These are phyloP conservation scores for Ceraclea dissimilis DNA, from an alignment of 2,888 invertebrate species.

Conservation along the genomic window DNA sequence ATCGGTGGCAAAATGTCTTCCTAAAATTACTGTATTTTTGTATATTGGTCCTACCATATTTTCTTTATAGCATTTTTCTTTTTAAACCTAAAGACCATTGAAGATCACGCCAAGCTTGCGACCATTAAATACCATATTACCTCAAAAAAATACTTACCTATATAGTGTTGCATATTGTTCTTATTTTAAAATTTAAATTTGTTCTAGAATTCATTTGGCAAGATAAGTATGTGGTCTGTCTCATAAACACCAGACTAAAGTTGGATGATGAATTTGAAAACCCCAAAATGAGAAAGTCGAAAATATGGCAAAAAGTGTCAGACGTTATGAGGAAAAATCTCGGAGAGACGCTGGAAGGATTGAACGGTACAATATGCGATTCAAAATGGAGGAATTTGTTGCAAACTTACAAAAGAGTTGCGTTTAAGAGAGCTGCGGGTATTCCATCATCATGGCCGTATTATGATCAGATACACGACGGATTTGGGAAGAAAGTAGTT, in stretches of 20 bases:
- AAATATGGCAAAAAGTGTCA: conserved; percentile 6
- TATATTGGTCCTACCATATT: too few species aligned
- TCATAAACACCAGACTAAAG: conserved; percentile 2
- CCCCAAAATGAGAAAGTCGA: conserved; percentile 5
- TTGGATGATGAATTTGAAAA: conserved; percentile 9
- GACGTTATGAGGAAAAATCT: conserved; percentile 1
- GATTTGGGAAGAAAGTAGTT: conserved; percentile 4
- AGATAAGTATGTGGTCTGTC: conserved; percentile 1
- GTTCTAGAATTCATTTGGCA: conserved; percentile 10
- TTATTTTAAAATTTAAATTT: background rate
- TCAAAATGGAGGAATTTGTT: conserved; percentile 9
- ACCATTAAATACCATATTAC: too few species aligned
- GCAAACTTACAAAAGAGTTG: conserved; percentile 6
- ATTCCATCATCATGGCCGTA: conserved; percentile 4
- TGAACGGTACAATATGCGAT: conserved; percentile 3
- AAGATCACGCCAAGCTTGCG: too few species aligned
- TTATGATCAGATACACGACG: conserved; percentile 7
- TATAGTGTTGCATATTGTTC: too few species aligned
- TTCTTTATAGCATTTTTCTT: too few species aligned
- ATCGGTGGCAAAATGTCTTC: too few species aligned
- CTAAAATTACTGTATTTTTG: too few species aligned
- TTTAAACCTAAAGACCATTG: too few species aligned
- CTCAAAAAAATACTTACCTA: too few species aligned
- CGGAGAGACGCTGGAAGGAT: conserved; percentile 2
- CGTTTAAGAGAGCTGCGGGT: conserved; percentile 5